Percentiles rank a stretch among this genome's conserved stretches.
These are phyloP conservation scores for Caradrina clavipalpis DNA, from an alignment of 2,888 invertebrate species.

Conservation along the genomic window DNA sequence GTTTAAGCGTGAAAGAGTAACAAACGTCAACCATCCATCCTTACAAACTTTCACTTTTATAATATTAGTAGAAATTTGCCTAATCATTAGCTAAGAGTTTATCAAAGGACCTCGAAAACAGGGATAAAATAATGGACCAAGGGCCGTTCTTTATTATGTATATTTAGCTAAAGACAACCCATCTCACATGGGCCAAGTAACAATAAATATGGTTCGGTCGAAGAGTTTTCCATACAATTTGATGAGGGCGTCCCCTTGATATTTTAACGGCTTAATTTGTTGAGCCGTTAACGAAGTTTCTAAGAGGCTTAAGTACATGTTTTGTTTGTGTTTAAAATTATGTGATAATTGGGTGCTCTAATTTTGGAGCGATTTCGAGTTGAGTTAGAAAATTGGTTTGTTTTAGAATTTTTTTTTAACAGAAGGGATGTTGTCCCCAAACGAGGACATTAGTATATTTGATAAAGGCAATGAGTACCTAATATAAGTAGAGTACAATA, in stretches of 20 bases:
- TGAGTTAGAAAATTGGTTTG: not conserved
- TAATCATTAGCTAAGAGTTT: not conserved
- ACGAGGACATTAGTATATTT: too few relatives aligned
- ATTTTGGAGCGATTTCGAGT: constrained; percentile 13
- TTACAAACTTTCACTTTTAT: too few relatives aligned
- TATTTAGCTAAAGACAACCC: constrained; percentile 37
- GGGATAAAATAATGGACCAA: constrained; percentile 7
- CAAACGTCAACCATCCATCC: too few relatives aligned
- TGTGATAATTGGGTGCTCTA: constrained; percentile 50
- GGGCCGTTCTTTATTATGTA: constrained; percentile 12
- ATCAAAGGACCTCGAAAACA: not conserved
- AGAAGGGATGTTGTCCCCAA: too few relatives aligned
- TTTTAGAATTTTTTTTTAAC: too few relatives aligned
- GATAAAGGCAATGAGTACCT: too few relatives aligned
- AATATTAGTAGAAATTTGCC: not conserved
- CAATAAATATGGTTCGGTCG: constrained; percentile 49
- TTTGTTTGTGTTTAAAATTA: constrained; percentile 57
- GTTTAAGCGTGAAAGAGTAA: too few relatives aligned
- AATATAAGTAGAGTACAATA: too few relatives aligned
- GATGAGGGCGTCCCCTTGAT: constrained; percentile 45
- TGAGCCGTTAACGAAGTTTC: constrained; percentile 37
- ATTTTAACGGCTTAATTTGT: constrained; percentile 51
- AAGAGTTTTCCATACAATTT: constrained; percentile 53
- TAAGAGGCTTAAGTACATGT: constrained; percentile 54
- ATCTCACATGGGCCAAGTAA: constrained; percentile 17